A percentile compares a stretch with the other conserved stretches of the same genome.
These are phyloP conservation scores for Berghia stephanieae DNA, from an alignment of 1,140 invertebrate species.

Conservation along the genomic window DNA sequence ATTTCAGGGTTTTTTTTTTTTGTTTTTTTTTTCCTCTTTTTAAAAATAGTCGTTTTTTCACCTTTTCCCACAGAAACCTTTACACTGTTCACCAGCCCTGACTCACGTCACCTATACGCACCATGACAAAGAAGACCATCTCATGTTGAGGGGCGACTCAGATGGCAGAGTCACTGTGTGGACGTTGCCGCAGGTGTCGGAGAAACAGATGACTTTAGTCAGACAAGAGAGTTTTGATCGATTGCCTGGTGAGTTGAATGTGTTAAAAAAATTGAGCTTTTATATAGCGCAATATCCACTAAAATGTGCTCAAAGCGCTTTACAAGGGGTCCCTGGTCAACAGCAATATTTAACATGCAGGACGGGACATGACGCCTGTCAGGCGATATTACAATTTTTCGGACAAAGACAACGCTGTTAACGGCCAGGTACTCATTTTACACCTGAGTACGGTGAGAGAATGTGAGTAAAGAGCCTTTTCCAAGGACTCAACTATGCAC, in stretches of 20 bases:
- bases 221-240: slow-evolving; percentile 70
- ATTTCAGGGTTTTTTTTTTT: neutral
- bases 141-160: slow-evolving; percentile 88
- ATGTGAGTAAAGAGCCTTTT: too few species aligned
- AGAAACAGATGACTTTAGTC: slow-evolving; percentile 76
- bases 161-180: slow-evolving; percentile 87
- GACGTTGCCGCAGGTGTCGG: slow-evolving; percentile 84
- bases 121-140: slow-evolving; percentile 67
- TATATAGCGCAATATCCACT: too few species aligned
- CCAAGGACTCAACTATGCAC: too few species aligned
- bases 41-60: neutral
- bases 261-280: too few species aligned
- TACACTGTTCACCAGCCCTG: slow-evolving; percentile 93
- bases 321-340: too few species aligned
- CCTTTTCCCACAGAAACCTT: slow-evolving; percentile 58
- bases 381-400: too few species aligned
- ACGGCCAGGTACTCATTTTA: too few species aligned
- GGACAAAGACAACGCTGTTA: too few species aligned
- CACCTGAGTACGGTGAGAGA: too few species aligned
- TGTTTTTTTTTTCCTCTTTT: neutral
- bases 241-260: slow-evolving; percentile 67
- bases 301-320: too few species aligned
- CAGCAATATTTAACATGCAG: too few species aligned
- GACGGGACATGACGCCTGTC: too few species aligned
- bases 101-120: slow-evolving; percentile 74